Conservation (phyloP, 2,888 invertebrate species). For the Diloba caeruleocephala region DNA sequence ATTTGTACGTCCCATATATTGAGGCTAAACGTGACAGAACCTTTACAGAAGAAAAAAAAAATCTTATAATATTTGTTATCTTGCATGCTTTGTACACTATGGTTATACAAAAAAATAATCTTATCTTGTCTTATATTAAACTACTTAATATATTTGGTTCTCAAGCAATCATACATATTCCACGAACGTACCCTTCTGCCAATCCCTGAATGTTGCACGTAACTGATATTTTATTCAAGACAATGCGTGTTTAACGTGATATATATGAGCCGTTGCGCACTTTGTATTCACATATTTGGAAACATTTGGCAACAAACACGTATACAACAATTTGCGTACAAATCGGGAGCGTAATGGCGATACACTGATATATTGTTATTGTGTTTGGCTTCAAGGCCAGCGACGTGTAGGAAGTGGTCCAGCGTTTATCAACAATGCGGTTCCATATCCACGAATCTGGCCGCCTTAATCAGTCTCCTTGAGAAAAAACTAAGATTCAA, state of each 20-base stretch:
- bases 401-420: no score
- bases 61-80: no score
- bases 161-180: slow-evolving; percentile 43
- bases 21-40: no score
- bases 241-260: slow-evolving; percentile 62
- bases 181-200: slow-evolving; percentile 27
- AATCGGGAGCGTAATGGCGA: slow-evolving; percentile 32
- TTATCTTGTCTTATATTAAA: no score
- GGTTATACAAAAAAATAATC: no score
- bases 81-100: no score
- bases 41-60: no score
- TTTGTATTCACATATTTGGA: slow-evolving; percentile 53
- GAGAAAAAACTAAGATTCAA: no score
- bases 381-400: slow-evolving; percentile 12
- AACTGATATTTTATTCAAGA: slow-evolving; percentile 67
- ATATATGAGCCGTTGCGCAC: slow-evolving; percentile 48
- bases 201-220: slow-evolving; percentile 44
- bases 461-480: no score
- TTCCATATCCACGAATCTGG: no score
- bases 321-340: slow-evolving; percentile 47
- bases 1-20: no score
- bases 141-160: slow-evolving; percentile 18
- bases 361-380: slow-evolving; percentile 26
- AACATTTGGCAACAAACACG: slow-evolving; percentile 46
- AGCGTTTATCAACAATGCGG: no score